Evolutionary conservation across 2,113 vertebrate genomes (phyloP).

Genomic region (Chaetodon auriga): DNA sequence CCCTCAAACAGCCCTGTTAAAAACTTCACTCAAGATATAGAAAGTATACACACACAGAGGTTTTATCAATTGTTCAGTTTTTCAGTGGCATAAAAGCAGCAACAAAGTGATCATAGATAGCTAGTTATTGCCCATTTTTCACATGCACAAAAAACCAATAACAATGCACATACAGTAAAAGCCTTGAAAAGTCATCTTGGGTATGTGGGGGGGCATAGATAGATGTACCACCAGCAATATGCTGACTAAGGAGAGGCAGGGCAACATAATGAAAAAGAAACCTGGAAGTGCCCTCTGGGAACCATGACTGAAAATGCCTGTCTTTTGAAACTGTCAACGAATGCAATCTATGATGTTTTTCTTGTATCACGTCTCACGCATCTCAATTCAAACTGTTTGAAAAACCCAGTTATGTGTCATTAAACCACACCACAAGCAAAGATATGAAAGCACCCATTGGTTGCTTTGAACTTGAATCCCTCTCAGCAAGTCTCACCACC

Average conservation of each 20-base stretch:
- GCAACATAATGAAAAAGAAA: constrained; percentile 35
- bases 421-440: constrained; percentile 31
- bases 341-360: constrained; percentile 35
- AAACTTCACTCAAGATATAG: no score
- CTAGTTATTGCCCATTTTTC: constrained; percentile 10
- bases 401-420: constrained; percentile 35
- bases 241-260: constrained; percentile 11
- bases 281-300: constrained; percentile 5
- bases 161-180: constrained; percentile 21
- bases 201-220: background rate
- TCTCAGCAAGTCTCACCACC: constrained; percentile 32
- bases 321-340: constrained; percentile 32
- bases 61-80: background rate
- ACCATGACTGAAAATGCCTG: constrained; percentile 18
- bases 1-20: no score
- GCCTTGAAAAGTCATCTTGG: constrained; percentile 11
- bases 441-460: constrained; percentile 46
- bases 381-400: constrained; percentile 16
- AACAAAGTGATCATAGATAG: constrained; percentile 1
- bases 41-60: background rate
- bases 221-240: constrained; percentile 24
- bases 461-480: constrained; percentile 51
- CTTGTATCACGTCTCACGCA: constrained; percentile 17
- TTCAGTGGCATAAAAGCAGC: background rate
- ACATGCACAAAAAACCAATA: constrained; percentile 40